Conservation (phyloP, 2,797 vertebrate species). For the Rhinatrema bivittatum region DNA sequence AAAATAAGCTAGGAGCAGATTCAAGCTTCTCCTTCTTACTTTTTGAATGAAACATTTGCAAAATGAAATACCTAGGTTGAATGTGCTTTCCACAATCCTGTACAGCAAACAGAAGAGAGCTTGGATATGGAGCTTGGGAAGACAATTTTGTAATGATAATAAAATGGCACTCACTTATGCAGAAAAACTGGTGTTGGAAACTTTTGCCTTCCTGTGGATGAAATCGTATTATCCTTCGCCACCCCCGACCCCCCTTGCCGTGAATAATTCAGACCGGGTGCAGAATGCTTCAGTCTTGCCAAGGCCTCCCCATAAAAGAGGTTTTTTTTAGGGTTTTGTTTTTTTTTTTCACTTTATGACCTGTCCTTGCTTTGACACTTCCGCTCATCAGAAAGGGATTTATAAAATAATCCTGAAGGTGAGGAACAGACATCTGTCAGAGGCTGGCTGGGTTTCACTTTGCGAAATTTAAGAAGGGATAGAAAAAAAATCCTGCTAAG, state of each 20-base stretch:
- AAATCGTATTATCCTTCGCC: constrained; percentile 57
- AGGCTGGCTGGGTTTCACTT: constrained; percentile 64
- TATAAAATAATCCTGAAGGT: constrained; percentile 77
- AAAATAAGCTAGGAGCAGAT: too few species aligned
- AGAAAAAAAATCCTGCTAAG: constrained; percentile 74
- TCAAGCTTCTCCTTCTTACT: too few species aligned
- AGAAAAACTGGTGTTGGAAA: constrained; percentile 41
- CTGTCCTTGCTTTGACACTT: constrained; percentile 76
- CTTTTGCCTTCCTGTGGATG: constrained; percentile 51
- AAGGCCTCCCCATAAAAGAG: constrained; percentile 71
- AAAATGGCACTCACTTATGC: constrained; percentile 20
- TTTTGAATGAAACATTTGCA: too few species aligned
- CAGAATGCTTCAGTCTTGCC: constrained; percentile 73
- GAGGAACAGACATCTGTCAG: constrained; percentile 69
- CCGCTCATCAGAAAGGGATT: constrained; percentile 76
- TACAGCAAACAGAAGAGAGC: too few species aligned
- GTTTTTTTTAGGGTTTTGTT: too few species aligned
- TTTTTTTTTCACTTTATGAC: constrained; percentile 76
- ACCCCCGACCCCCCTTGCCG: too few species aligned
- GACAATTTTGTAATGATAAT: too few species aligned
- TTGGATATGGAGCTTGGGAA: too few species aligned
- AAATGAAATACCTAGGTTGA: too few species aligned
- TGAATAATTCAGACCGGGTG: constrained; percentile 69
- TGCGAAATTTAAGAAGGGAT: constrained; percentile 70
- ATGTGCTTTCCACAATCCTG: too few species aligned